phyloP scores from a whole-genome alignment of 1,140 invertebrate genomes.

The Zophobas atratus region DNA sequence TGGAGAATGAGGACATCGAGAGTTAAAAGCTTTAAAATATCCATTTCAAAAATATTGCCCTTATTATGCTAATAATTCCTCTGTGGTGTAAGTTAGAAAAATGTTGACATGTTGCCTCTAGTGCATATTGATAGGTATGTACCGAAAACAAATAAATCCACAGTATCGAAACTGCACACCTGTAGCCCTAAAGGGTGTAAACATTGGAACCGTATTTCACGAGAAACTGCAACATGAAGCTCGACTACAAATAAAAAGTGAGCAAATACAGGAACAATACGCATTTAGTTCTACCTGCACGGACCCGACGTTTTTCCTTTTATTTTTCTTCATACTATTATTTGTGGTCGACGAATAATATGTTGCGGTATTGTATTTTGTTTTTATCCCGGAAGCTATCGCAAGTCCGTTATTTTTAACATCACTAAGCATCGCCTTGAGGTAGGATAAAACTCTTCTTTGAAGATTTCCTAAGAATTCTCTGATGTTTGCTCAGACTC shows the following conservation, averaged over 20 bases:
- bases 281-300: slow-evolving; percentile 14
- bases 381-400: slow-evolving; percentile 41
- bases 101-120: too few species aligned
- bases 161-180: slow-evolving; percentile 12
- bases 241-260: slow-evolving; percentile 21
- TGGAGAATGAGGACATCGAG: too few species aligned
- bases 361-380: slow-evolving; percentile 40
- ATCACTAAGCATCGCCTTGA: slow-evolving; percentile 22
- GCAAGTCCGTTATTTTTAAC: slow-evolving; percentile 39
- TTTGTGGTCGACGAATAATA: slow-evolving; percentile 47
- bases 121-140: too few species aligned
- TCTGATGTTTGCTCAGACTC: slow-evolving; percentile 9
- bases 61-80: too few species aligned
- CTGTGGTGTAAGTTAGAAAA: too few species aligned
- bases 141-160: too few species aligned
- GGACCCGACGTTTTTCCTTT: neutral
- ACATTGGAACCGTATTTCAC: slow-evolving; percentile 42
- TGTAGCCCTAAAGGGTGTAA: slow-evolving; percentile 52
- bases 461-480: slow-evolving; percentile 3
- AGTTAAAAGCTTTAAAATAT: too few species aligned
- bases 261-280: slow-evolving; percentile 48
- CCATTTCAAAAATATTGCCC: too few species aligned
- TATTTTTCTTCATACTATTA: slow-evolving; percentile 12
- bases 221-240: slow-evolving; percentile 47
- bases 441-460: slow-evolving; percentile 1